Conservation (phyloP, 2,113 vertebrate genomes). For the Acanthisitta chloris region DNA sequence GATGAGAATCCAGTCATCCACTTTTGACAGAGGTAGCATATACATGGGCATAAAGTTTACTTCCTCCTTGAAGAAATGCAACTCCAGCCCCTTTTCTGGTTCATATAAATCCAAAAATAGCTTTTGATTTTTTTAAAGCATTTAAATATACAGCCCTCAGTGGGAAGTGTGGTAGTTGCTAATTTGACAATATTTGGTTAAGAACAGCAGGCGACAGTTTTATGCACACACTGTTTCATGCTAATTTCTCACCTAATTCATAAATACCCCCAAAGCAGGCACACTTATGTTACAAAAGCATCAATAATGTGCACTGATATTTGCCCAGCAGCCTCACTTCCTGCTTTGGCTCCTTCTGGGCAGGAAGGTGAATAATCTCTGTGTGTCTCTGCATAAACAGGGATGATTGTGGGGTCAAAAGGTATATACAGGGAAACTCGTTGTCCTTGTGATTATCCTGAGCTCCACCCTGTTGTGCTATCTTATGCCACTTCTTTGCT, state of each 20-base stretch:
- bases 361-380: constrained; percentile 29
- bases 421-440: neutral
- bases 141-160: neutral
- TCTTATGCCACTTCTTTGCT: neutral
- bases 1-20: neutral
- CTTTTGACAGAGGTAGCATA: neutral
- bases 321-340: neutral
- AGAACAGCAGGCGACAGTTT: neutral
- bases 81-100: neutral
- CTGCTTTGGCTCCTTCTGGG: neutral
- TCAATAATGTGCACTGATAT: neutral
- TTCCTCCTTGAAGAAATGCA: neutral
- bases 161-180: constrained; percentile 49
- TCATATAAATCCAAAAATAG: constrained; percentile 32
- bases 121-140: constrained; percentile 38
- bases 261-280: constrained; percentile 18
- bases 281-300: neutral
- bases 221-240: neutral
- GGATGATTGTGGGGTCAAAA: constrained; percentile 2
- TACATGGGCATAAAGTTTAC: neutral
- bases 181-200: constrained; percentile 57
- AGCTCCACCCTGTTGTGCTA: constrained; percentile 11
- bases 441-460: neutral
- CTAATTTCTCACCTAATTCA: constrained; percentile 30
- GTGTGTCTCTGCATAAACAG: neutral